Base-by-base conservation (phyloP, 2,113 vertebrate species). In the Antidorcas marsupialis region DNA sequence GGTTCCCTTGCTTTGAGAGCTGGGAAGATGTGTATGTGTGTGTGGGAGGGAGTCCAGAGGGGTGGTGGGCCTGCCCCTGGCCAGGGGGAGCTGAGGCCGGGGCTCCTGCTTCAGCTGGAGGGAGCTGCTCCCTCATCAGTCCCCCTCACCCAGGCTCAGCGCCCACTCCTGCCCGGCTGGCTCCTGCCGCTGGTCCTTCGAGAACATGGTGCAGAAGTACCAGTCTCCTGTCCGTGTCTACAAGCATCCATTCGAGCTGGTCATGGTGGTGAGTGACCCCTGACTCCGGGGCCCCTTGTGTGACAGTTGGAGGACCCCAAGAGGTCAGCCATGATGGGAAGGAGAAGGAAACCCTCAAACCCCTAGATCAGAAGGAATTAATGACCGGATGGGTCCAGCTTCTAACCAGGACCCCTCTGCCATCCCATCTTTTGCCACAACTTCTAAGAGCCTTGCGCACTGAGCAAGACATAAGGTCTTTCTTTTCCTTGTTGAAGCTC, bases 121-220 rank as follows among this genome's bases (percentile, higher is more conserved):
- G 43, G 36, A 87, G 10, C 59, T 79, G 79, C 64, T n/a, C 15
- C 30, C 93, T 97, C 45, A 92, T 15, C 45, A 47, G 64, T 45
- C 39, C 9, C 17, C 83, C 57, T 94, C 30, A 3, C 62, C 30
- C 85, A 98, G 97, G 90, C 60, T 94, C 90, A 2, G 55, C 53
- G 60, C 89, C 83, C 82, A 36, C 33, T 64, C 76, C 59, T 25
- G 33, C 53, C 71, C n/a, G 30, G 87, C 28, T 17, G 21, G 47
- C 64, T 79, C 52, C 60, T 13, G 0, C 94, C 94, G 8, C 90
- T 97, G 95, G 96, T 87, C 87, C 90, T 33, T 39, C 16, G 59
- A 84, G 97, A 99, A 98, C 98, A 99, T 99, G 99, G 99, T 99
- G 98, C 99, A 99, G 98, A 99, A 99, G 88, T 99, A 99, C 90